Evolutionary conservation across 2,888 invertebrate species (phyloP).

Genomic region (Eupeodes luniger): DNA sequence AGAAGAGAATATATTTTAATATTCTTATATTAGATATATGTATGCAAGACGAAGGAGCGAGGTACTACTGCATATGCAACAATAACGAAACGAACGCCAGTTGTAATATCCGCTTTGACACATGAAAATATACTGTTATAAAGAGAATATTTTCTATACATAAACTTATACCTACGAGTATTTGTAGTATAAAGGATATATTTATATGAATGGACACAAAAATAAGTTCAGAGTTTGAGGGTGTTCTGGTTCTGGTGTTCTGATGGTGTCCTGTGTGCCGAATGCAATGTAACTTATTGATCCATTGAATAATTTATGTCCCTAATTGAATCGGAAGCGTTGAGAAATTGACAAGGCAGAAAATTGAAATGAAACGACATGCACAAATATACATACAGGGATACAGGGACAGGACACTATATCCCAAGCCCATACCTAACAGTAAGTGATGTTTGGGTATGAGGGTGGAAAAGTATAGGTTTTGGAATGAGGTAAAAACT

Average conservation of each 20-base stretch:
- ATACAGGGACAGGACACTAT: not conserved
- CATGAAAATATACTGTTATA: conserved; percentile 15
- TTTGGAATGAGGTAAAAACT: too few species aligned
- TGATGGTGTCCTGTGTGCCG: conserved; percentile 22
- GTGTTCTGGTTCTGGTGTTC: not conserved
- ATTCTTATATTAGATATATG: conserved; percentile 45
- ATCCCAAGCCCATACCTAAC: not conserved
- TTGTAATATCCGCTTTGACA: conserved; percentile 60
- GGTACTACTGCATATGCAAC: conserved; percentile 48
- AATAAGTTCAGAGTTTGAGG: conserved; percentile 5
- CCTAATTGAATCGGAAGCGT: conserved; percentile 75
- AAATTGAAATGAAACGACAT: conserved; percentile 70
- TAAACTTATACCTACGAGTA: not conserved
- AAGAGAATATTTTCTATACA: not conserved
- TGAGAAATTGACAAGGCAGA: conserved; percentile 76
- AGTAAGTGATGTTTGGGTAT: not conserved
- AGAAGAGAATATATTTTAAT: conserved; percentile 66
- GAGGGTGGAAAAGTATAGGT: not conserved
- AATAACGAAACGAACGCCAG: conserved; percentile 32
- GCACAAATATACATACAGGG: conserved; percentile 43
- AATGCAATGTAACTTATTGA: conserved; percentile 74
- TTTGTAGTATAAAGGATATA: not conserved
- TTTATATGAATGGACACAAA: conserved; percentile 11
- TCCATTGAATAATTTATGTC: conserved; percentile 72
- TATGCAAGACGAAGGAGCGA: not conserved